phyloP scores from a whole-genome alignment of 2,797 vertebrate genomes.

The Myotis findleyi region DNA sequence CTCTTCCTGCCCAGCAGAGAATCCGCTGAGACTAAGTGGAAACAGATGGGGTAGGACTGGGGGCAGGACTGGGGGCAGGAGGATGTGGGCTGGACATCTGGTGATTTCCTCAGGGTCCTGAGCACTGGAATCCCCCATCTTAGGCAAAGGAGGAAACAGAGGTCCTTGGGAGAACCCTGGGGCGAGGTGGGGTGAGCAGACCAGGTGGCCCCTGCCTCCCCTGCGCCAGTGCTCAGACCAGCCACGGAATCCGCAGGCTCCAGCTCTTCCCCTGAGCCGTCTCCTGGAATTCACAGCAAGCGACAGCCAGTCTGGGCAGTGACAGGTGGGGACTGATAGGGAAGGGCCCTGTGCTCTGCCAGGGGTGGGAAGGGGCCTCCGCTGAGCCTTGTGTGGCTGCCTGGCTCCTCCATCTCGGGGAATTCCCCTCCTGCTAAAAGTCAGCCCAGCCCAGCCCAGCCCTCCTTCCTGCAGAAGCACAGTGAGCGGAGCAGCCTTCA shows the following conservation, averaged over 20 bases:
- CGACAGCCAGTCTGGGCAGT: slow-evolving; percentile 47
- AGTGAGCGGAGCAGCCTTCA: slow-evolving; percentile 38
- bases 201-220: background rate
- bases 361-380: slow-evolving; percentile 81
- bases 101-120: slow-evolving; percentile 16
- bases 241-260: background rate
- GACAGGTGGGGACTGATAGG: slow-evolving; percentile 71
- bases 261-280: background rate
- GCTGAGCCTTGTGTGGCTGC: slow-evolving; percentile 84
- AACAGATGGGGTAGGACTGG: background rate
- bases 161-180: background rate
- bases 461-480: slow-evolving; percentile 83
- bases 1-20: background rate
- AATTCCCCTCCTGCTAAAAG: slow-evolving; percentile 89
- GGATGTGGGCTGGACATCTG: background rate
- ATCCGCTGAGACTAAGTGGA: background rate
- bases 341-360: slow-evolving; percentile 72
- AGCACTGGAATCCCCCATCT: slow-evolving; percentile 64
- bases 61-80: background rate
- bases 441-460: slow-evolving; percentile 78
- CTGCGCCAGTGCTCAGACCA: background rate
- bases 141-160: slow-evolving; percentile 42
- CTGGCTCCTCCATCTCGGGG: slow-evolving; percentile 86
- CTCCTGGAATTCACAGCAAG: slow-evolving; percentile 43
- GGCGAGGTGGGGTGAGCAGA: background rate